phyloP scores from a whole-genome alignment of 1,140 invertebrate genomes.

The Drosophila gunungcola region DNA sequence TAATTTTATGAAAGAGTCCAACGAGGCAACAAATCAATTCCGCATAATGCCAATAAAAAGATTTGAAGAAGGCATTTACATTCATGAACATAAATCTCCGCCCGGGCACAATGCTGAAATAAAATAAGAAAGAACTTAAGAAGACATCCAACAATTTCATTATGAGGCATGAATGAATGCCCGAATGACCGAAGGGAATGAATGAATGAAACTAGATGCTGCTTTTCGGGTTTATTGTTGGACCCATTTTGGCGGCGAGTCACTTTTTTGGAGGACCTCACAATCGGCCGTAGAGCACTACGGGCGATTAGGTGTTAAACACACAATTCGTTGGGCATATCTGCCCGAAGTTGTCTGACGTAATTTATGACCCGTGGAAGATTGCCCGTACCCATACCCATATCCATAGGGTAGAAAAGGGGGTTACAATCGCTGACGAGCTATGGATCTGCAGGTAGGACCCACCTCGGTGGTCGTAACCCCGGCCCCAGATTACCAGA shows the following conservation, averaged over 20 bases:
- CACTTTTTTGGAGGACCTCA: slow-evolving; percentile 67
- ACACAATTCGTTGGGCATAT: slow-evolving; percentile 67
- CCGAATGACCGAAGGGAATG: slow-evolving; percentile 1
- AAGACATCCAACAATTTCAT: slow-evolving; percentile 75
- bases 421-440: slow-evolving; percentile 18
- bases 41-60: slow-evolving; percentile 76
- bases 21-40: slow-evolving; percentile 72
- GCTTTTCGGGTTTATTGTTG: slow-evolving; percentile 25
- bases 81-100: slow-evolving; percentile 77
- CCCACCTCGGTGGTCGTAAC: slow-evolving; percentile 56
- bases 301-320: slow-evolving; percentile 66
- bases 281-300: slow-evolving; percentile 61
- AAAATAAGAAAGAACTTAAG: slow-evolving; percentile 30
- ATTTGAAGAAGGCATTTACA: slow-evolving; percentile 78
- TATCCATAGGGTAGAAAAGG: slow-evolving; percentile 11
- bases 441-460: slow-evolving; percentile 46
- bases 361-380: slow-evolving; percentile 61
- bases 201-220: slow-evolving; percentile 46
- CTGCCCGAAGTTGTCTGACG: slow-evolving; percentile 24
- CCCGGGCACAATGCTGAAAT: slow-evolving; percentile 44
- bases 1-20: slow-evolving; percentile 78
- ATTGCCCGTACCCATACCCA: slow-evolving; percentile 15
- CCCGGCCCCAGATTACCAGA: neutral
- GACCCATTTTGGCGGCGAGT: slow-evolving; percentile 41
- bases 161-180: slow-evolving; percentile 64